These are phyloP conservation scores for Myotis lucifugus DNA, from an alignment of 2,113 vertebrate species.

Conservation along the genomic window DNA sequence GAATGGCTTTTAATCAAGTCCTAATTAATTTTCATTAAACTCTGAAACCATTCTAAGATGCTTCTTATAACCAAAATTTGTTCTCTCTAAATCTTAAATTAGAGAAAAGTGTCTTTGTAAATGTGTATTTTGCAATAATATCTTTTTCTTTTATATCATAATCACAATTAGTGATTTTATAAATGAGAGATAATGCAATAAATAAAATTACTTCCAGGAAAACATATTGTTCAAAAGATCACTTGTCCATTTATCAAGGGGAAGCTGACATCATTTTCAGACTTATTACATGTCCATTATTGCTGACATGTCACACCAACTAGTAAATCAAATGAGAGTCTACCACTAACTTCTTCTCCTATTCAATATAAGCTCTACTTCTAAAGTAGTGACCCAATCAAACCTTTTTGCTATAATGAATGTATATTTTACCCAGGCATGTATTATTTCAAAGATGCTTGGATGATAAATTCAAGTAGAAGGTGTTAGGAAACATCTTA, in stretches of 20 bases:
- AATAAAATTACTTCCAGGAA: constrained; percentile 23
- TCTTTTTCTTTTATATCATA: constrained; percentile 26
- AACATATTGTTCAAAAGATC: constrained; percentile 33
- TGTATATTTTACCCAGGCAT: constrained; percentile 19
- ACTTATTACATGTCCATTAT: not conserved
- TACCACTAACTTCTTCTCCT: not conserved
- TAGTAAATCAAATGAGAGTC: not conserved
- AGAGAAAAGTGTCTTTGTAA: constrained; percentile 31
- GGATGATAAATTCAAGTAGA: constrained; percentile 43
- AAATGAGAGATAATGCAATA: constrained; percentile 14
- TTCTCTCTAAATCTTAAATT: constrained; percentile 40
- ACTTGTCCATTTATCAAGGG: not conserved
- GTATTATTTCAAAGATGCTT: constrained; percentile 38
- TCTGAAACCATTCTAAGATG: constrained; percentile 21
- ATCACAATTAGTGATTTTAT: not conserved
- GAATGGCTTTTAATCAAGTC: constrained; percentile 23
- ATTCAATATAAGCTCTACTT: constrained; percentile 5
- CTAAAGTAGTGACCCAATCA: not conserved
- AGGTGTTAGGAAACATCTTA: not conserved
- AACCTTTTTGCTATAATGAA: not conserved
- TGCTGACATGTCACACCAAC: not conserved
- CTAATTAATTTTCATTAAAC: constrained; percentile 35
- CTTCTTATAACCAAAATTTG: not conserved
- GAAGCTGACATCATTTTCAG: not conserved
- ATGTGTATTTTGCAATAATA: not conserved